A percentile compares a stretch with the other conserved stretches of the same genome.
These are phyloP conservation scores for Lacanobia wlatinum DNA, from an alignment of 2,888 invertebrate genomes.

Conservation along the genomic window DNA sequence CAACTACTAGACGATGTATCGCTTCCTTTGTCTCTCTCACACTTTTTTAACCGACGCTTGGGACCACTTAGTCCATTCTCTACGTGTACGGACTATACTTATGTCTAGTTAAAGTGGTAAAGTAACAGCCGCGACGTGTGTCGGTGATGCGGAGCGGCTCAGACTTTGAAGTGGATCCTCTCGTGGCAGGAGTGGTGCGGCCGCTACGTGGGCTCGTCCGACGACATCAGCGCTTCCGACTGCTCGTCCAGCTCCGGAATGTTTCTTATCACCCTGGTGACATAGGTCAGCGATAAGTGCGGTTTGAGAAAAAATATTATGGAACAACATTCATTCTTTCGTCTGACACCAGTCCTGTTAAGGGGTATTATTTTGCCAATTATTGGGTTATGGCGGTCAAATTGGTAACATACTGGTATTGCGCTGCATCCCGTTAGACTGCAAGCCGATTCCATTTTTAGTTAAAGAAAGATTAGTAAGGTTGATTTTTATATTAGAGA, in stretches of 20 bases:
- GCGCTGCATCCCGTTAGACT: no score
- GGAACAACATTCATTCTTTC: no score
- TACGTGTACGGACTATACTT: constrained; percentile 12
- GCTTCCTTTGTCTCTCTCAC: no score
- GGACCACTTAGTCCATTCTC: background rate
- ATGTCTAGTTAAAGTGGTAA: constrained; percentile 50
- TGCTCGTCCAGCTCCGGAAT: constrained; percentile 91
- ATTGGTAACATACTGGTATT: no score
- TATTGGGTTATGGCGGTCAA: no score
- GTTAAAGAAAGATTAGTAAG: no score
- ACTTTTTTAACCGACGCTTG: background rate
- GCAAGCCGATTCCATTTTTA: no score
- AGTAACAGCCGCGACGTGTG: constrained; percentile 47
- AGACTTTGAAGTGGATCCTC: constrained; percentile 68
- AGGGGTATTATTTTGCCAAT: no score
- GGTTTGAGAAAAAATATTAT: background rate
- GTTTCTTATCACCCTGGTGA: constrained; percentile 81
- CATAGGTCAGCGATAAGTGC: constrained; percentile 13
- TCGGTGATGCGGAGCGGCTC: constrained; percentile 59
- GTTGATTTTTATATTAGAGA: no score
- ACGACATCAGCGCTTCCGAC: constrained; percentile 91
- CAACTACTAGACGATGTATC: no score
- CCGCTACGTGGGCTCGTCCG: constrained; percentile 87
- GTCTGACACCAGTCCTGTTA: no score
- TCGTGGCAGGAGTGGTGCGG: constrained; percentile 56